A percentile compares a stretch with the other conserved stretches of the same genome.
Conservation (phyloP, 2,113 vertebrate genomes). For the Triplophysa siluroides region DNA sequence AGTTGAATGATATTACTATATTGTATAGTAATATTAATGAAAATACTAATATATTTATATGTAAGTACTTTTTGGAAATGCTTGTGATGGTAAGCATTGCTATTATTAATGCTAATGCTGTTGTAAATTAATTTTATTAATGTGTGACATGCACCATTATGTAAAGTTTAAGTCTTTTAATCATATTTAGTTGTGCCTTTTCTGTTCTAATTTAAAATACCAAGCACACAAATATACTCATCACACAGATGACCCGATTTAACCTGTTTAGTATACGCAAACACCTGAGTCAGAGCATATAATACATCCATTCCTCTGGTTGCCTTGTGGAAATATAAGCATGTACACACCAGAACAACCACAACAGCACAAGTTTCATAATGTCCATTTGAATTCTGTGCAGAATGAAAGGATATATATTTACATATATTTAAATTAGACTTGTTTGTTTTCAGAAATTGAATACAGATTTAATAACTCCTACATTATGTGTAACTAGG, state of each 20-base stretch:
- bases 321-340: neutral
- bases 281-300: neutral
- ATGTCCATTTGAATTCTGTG: neutral
- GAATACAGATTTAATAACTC: neutral
- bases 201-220: neutral
- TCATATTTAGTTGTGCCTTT: neutral
- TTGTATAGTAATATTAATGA: neutral
- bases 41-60: neutral
- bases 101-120: neutral
- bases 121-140: neutral
- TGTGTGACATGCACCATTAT: neutral
- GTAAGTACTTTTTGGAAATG: neutral
- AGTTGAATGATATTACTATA: neutral
- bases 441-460: neutral
- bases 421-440: neutral
- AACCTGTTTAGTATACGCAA: neutral
- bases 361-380: neutral
- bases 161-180: neutral
- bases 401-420: neutral
- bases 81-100: neutral
- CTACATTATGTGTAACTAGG: too few species aligned
- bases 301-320: neutral
- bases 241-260: slow-evolving; percentile 3
- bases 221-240: slow-evolving; percentile 3
- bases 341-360: neutral